Percentiles rank a stretch among this genome's conserved stretches.
Evolutionary conservation across 2,888 invertebrate genomes (phyloP).

Genomic region (Zele albiditarsus): DNA sequence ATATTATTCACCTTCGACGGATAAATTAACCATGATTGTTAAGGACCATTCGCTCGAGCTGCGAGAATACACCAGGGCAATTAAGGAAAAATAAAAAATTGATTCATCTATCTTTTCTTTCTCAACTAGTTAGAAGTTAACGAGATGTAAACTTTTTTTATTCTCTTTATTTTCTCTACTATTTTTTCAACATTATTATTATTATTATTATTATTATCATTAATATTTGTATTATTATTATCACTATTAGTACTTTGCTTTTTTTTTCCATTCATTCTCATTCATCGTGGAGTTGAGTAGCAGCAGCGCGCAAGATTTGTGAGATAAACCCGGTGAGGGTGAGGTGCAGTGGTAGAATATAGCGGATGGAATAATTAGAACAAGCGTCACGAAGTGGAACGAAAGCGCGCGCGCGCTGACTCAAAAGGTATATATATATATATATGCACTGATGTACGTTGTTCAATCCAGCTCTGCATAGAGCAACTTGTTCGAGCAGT

Average conservation of each 20-base stretch:
- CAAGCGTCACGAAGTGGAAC: conserved; percentile 37
- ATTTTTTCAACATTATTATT: neutral
- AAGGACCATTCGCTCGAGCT: conserved; percentile 39
- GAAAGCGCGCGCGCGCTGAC: conserved; percentile 20
- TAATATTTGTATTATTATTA: too few relatives aligned
- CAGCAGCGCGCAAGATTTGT: conserved; percentile 18
- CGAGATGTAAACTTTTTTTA: conserved; percentile 39
- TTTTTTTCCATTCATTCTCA: conserved; percentile 19
- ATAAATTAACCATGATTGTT: conserved; percentile 44
- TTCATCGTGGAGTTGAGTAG: neutral
- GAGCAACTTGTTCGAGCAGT: too few relatives aligned
- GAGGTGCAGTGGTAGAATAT: conserved; percentile 6
- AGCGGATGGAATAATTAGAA: conserved; percentile 40
- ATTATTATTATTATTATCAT: too few relatives aligned
- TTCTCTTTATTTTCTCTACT: conserved; percentile 21
- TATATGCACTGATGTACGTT: neutral
- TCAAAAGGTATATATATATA: conserved; percentile 25
- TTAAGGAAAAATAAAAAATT: conserved; percentile 45
- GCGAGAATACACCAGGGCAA: conserved; percentile 34
- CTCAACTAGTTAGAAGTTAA: conserved; percentile 43
- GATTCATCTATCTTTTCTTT: conserved; percentile 44
- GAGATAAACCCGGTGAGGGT: conserved; percentile 24
- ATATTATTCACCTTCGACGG: conserved; percentile 42
- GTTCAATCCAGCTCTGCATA: neutral
- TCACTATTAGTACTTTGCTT: neutral